phyloP scores from a whole-genome alignment of 2,113 vertebrate species.

The Pteropus alecto region DNA sequence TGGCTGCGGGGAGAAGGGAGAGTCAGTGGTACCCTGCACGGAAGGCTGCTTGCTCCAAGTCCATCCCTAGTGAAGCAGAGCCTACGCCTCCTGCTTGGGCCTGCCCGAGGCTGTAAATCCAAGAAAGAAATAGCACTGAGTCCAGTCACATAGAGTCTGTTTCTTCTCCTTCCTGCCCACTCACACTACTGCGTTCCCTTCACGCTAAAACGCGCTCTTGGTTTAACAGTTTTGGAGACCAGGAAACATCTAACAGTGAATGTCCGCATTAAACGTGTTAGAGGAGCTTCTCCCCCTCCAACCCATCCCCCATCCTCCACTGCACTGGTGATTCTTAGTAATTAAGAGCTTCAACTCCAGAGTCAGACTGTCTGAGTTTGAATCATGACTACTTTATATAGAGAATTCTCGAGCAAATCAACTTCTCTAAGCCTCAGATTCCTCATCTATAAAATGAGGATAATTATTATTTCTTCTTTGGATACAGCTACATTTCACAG shows the following conservation, averaged over 20 bases:
- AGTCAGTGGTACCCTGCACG: background rate
- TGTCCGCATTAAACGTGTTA: background rate
- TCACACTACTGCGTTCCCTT: background rate
- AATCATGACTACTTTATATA: background rate
- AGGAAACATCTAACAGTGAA: background rate
- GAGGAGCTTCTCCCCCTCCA: background rate
- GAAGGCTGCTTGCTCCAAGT: background rate
- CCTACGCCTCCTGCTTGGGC: background rate
- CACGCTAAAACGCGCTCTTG: background rate
- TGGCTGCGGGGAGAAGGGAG: background rate
- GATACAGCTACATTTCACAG: background rate
- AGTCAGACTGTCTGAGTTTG: background rate
- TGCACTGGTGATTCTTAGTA: background rate
- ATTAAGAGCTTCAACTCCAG: background rate
- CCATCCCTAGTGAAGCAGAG: background rate
- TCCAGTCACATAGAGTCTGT: background rate
- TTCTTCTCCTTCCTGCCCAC: background rate
- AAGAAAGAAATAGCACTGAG: background rate
- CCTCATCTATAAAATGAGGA: background rate
- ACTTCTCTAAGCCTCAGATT: background rate
- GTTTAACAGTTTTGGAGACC: background rate
- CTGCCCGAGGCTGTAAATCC: background rate
- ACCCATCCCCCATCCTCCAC: background rate
- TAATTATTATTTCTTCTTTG: background rate
- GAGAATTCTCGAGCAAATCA: slow-evolving; percentile 2